Base-by-base conservation (phyloP, 2,888 invertebrate genomes). In the Creontiades dilutus region DNA sequence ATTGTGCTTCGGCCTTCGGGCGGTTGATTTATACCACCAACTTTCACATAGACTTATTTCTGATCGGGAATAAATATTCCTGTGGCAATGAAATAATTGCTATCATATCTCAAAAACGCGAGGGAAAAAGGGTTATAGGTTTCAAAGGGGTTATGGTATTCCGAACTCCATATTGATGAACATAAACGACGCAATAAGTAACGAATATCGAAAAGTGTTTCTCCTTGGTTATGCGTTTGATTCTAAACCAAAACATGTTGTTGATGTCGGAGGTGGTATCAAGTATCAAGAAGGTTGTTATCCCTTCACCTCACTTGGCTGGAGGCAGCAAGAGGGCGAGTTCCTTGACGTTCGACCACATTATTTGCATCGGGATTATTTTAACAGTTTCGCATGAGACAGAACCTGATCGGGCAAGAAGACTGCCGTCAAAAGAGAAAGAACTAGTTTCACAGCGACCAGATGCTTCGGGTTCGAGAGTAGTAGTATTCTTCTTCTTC, bases 361-460 rank as follows among this genome's bases (percentile, higher is more conserved):
- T 61, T 61, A 61, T 61, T 61, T 61, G 61, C 61, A 61, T 61
- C 61, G 61, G 61, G 61, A 61, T 61, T 61, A 61, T 61, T 61
- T 61, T 61, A 61, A 61, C 61, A 61, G n/a, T 61, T 61, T 11
- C 61, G 61, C 61, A 61, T 61, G 61, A 61, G 61, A 61, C 61
- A 61, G 61, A 52, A 52, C 61, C 61, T 19, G 61, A 61, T 61
- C 61, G 61, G 19, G 61, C 61, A 61, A 61, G n/a, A 61, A 61
- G 61, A 61, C 61, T 19, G 61, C 81, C 48, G 81, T 81, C 81
- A 81, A 81, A 46, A 23, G 81, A 46, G 19, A 81, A 19, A 47
- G 46, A 81, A 81, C 81, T 13, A 81, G 81, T 48, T 81, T 81
- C 81, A 46, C 81, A 81, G 81, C 47, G 48, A 47, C 61, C 81